Conservation (phyloP, 2,888 invertebrate genomes). For the Drosophila stalkeri region DNA sequence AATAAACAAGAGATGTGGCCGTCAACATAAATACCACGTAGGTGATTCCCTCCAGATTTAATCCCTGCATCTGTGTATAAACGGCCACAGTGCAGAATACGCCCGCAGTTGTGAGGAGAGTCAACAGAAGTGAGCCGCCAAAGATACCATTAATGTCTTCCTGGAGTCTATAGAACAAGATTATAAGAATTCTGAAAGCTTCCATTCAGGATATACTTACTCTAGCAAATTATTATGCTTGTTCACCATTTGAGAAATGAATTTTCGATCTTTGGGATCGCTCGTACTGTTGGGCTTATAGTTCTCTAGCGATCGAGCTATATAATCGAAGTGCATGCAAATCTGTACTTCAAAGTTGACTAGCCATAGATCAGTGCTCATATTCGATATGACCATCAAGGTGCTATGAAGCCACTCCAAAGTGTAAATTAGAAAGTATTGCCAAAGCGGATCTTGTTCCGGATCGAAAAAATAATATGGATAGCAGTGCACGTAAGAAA, state of each 20-base stretch:
- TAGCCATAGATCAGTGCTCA: constrained; percentile 65
- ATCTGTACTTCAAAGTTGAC: constrained; percentile 70
- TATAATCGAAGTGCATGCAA: constrained; percentile 75
- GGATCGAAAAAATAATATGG: constrained; percentile 41
- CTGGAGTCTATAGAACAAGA: constrained; percentile 37
- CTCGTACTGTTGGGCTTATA: constrained; percentile 52
- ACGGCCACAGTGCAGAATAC: constrained; percentile 49
- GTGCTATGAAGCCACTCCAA: constrained; percentile 56
- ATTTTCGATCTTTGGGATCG: constrained; percentile 34
- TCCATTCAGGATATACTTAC: constrained; percentile 21
- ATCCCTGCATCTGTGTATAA: constrained; percentile 41
- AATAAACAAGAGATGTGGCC: constrained; percentile 36
- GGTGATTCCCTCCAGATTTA: constrained; percentile 40
- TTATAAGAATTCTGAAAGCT: not conserved
- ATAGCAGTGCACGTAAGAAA: constrained; percentile 49
- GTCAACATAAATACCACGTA: constrained; percentile 41
- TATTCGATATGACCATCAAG: constrained; percentile 45
- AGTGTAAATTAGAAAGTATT: constrained; percentile 41
- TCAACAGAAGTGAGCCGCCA: constrained; percentile 51
- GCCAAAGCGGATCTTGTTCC: constrained; percentile 36
- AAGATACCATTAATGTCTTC: constrained; percentile 52
- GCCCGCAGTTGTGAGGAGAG: constrained; percentile 40
- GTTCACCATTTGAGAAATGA: constrained; percentile 44
- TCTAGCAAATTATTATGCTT: constrained; percentile 27
- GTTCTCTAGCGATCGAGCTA: constrained; percentile 54